Evolutionary conservation across 2,797 vertebrate genomes (phyloP).

Genomic region (Darevskia mixta): DNA sequence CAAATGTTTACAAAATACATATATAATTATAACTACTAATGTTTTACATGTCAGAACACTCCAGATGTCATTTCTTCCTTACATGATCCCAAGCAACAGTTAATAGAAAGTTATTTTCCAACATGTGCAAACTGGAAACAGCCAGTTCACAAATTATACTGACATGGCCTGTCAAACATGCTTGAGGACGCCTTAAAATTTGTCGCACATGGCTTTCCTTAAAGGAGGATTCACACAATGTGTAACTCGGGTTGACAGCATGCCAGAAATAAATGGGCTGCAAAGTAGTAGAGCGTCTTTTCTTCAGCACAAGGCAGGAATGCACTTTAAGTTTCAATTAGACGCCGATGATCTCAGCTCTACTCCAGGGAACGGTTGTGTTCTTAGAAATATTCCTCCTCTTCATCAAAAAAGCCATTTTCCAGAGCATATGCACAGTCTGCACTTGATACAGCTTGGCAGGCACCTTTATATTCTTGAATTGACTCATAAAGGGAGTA

Average conservation of each 20-base stretch:
- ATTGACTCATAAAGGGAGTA: slow-evolving; percentile 98
- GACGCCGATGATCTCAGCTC: slow-evolving; percentile 47
- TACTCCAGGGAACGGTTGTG: slow-evolving; percentile 41
- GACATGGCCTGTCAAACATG: slow-evolving; percentile 50
- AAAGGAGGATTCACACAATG: slow-evolving; percentile 66
- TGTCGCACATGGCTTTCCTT: slow-evolving; percentile 48
- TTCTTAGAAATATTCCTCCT: slow-evolving; percentile 91
- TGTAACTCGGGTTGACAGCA: slow-evolving; percentile 57
- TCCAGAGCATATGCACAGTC: slow-evolving; percentile 88
- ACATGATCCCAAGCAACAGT: slow-evolving; percentile 38
- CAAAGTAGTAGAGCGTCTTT: slow-evolving; percentile 52
- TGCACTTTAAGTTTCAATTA: slow-evolving; percentile 50
- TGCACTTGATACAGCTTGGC: slow-evolving; percentile 90
- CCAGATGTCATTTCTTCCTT: slow-evolving; percentile 43
- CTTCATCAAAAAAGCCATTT: slow-evolving; percentile 96
- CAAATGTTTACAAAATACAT: slow-evolving; percentile 40
- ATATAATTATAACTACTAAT: slow-evolving; percentile 56
- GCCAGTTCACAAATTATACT: slow-evolving; percentile 63
- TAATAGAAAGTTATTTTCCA: slow-evolving; percentile 43
- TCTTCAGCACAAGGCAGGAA: slow-evolving; percentile 36
- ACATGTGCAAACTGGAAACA: slow-evolving; percentile 34
- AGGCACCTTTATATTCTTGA: slow-evolving; percentile 98
- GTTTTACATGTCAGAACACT: slow-evolving; percentile 50
- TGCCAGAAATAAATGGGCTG: slow-evolving; percentile 56
- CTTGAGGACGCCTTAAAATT: slow-evolving; percentile 42